These are phyloP conservation scores for Osmerus eperlanus DNA, from an alignment of 2,113 vertebrate species.

Conservation along the genomic window DNA sequence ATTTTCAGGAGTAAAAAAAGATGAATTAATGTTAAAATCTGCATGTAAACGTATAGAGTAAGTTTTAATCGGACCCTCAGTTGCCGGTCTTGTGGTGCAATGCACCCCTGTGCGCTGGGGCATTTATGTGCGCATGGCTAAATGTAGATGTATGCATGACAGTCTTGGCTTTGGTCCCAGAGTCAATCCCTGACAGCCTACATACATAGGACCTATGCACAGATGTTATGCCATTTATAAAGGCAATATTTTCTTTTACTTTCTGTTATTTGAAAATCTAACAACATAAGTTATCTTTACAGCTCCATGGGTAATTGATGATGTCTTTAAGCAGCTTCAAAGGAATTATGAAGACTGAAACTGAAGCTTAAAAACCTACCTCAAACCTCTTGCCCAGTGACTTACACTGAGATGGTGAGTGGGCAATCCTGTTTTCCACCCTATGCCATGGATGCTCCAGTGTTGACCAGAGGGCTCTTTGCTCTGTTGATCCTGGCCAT, in stretches of 20 bases:
- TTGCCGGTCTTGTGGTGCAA: neutral
- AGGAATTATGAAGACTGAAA: neutral
- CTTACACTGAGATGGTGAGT: constrained; percentile 38
- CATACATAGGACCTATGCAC: neutral
- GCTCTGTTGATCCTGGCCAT: constrained; percentile 50
- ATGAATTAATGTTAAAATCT: neutral
- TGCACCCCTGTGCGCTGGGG: neutral
- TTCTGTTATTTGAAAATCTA: neutral
- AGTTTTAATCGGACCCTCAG: neutral
- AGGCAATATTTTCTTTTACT: no score
- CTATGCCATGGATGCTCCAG: neutral
- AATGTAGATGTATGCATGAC: neutral
- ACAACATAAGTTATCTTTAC: constrained; percentile 28
- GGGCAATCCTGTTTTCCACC: constrained; percentile 18
- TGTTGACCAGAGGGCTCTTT: constrained; percentile 29
- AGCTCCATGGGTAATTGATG: constrained; percentile 29
- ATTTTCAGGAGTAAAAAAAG: neutral
- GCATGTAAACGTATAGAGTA: neutral
- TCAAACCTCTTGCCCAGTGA: constrained; percentile 2
- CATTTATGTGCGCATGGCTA: constrained; percentile 3
- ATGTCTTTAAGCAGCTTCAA: neutral
- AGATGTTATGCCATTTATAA: no score
- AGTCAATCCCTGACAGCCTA: neutral
- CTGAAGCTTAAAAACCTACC: constrained; percentile 6
- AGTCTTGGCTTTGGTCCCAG: neutral